Base-by-base conservation (phyloP, 2,797 vertebrate genomes). In the Cossypha niveicapilla region DNA sequence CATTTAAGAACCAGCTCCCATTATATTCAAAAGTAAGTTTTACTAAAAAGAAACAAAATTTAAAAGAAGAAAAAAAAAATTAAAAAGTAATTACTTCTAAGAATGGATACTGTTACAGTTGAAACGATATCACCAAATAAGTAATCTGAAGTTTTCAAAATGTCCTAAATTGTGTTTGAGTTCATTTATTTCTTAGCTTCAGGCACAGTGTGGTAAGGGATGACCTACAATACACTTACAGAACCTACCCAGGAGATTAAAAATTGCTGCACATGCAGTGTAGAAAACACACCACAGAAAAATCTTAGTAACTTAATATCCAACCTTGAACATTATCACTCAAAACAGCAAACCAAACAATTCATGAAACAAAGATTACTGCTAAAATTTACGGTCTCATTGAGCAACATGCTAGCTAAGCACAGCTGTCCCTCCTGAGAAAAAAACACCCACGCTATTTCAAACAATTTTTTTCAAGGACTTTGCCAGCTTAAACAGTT, bases 401-500 rank as follows among this genome's bases (percentile, higher is more conserved):
- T 92, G 53, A 70, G 45, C 56, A 76, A 89, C 44, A 24, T 13
- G 39, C 86, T 87, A 50, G 67, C 37, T 53, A 87, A 84, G 84
- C 78, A 82, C 84, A 93, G 88, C 58, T 74, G 47, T 23, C 27
- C 74, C 39, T 87, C 61, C 67, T 79, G 47, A 67, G 60, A 79
- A 79, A 82, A 76, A 67, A 91, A 78, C 81, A 82, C 86, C 89
- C 84, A 88, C 62, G 45, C 47, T 75, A 78, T 66, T 93, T 48
- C 77, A 91, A 92, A 87, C 63, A 88, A 73, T 28, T 34, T 73
- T 37, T 73, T 56, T 70, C 79, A 86, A 93, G 80, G 83, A 68
- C 66, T 81, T 61, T 54, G 72, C 45, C 92, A 94, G 67, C 42
- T 93, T 81, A 61, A 90, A 45, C 32, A 62, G 41, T 11, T 13